Percentiles rank a stretch among this genome's conserved stretches.
phyloP scores from a whole-genome alignment of 2,113 vertebrate species.

The Dascyllus trimaculatus region DNA sequence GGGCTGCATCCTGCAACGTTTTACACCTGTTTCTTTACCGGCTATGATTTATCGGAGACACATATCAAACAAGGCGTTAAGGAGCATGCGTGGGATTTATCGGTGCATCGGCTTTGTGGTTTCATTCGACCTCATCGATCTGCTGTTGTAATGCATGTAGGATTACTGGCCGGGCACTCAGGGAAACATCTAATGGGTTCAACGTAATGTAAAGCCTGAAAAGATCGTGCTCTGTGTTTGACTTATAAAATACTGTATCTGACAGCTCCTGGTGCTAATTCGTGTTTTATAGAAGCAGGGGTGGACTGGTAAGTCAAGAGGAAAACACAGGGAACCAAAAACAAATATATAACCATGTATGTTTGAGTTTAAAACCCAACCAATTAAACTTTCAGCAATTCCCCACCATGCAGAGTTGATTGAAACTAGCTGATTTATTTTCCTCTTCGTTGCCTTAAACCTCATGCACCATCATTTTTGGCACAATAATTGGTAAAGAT shows the following conservation, averaged over 20 bases:
- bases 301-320: conserved; percentile 2
- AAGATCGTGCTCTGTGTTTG: conserved; percentile 29
- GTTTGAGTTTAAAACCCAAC: too few species aligned
- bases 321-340: conserved; percentile 26
- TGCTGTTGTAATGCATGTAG: conserved; percentile 50
- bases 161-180: conserved; percentile 49
- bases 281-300: not conserved
- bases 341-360: not conserved
- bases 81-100: conserved; percentile 34
- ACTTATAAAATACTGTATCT: conserved; percentile 1
- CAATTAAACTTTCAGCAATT: too few species aligned
- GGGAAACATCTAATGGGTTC: conserved; percentile 46
- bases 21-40: conserved; percentile 51
- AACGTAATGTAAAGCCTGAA: conserved; percentile 42
- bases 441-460: too few species aligned
- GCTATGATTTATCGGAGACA: conserved; percentile 62
- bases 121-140: conserved; percentile 61
- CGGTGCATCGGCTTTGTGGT: conserved; percentile 31
- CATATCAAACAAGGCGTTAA: conserved; percentile 53
- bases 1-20: conserved; percentile 15
- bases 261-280: conserved; percentile 10
- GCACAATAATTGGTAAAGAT: too few species aligned
- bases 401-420: too few species aligned
- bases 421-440: too few species aligned
- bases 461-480: too few species aligned